These are phyloP conservation scores for Drosophila sp. DNA, from an alignment of 1,140 invertebrate species.

Conservation along the genomic window DNA sequence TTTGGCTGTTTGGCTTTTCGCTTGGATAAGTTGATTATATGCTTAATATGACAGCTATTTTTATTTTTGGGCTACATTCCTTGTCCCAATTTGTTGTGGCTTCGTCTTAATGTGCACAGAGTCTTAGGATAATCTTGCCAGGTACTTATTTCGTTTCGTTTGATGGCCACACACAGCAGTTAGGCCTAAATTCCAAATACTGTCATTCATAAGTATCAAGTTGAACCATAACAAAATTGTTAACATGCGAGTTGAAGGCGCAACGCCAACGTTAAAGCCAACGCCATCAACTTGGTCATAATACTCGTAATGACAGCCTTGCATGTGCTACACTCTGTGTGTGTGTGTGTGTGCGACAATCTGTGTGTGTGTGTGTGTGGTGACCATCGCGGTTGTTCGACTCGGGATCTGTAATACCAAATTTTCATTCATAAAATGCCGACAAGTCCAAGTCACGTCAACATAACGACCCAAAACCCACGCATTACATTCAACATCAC, in stretches of 20 bases:
- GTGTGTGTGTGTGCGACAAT: neutral
- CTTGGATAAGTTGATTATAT: constrained; percentile 11
- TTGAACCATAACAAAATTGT: constrained; percentile 8
- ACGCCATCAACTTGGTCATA: constrained; percentile 49
- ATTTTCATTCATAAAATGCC: constrained; percentile 71
- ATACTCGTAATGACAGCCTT: constrained; percentile 73
- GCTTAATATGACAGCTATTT: neutral
- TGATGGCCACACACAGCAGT: constrained; percentile 15
- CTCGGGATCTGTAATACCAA: constrained; percentile 33
- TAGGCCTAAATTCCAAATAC: constrained; percentile 6
- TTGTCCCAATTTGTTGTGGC: constrained; percentile 14
- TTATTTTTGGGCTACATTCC: neutral
- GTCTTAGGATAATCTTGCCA: neutral
- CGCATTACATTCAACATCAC: constrained; percentile 44
- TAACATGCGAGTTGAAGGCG: constrained; percentile 27
- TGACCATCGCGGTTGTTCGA: constrained; percentile 20
- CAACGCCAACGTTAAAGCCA: constrained; percentile 42
- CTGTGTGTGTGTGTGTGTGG: constrained; percentile 16
- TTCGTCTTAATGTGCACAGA: constrained; percentile 8
- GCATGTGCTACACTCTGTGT: constrained; percentile 46
- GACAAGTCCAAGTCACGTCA: constrained; percentile 51
- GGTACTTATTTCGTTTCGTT: constrained; percentile 1
- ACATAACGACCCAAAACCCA: constrained; percentile 46
- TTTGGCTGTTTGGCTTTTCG: neutral
- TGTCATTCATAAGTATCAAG: constrained; percentile 49